These are phyloP conservation scores for Syngnathus scovelli DNA, from an alignment of 2,113 vertebrate genomes.

Conservation along the genomic window DNA sequence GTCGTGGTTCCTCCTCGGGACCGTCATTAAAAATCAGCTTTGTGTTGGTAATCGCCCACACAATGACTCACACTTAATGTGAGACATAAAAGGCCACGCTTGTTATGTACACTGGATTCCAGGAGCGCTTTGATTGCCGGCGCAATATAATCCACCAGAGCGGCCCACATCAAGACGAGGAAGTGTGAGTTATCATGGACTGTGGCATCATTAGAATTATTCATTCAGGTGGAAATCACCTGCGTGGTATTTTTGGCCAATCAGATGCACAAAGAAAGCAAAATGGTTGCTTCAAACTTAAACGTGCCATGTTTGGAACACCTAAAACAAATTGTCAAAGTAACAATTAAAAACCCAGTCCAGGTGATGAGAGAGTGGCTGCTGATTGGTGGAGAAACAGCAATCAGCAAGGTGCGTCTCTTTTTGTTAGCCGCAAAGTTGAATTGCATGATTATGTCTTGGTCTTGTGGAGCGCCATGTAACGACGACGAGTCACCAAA, in stretches of 20 bases:
- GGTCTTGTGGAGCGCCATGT: too few species aligned
- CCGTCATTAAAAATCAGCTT: slow-evolving; percentile 29
- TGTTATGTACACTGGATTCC: background rate
- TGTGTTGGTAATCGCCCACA: slow-evolving; percentile 31
- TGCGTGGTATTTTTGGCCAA: too few species aligned
- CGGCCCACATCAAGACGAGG: background rate
- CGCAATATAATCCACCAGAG: background rate
- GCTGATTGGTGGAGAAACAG: too few species aligned
- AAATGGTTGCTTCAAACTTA: too few species aligned
- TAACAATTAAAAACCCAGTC: too few species aligned
- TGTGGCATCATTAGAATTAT: background rate
- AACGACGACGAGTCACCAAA: background rate
- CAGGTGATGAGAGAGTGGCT: too few species aligned
- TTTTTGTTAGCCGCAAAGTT: too few species aligned
- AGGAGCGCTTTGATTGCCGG: background rate
- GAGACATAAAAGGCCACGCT: slow-evolving; percentile 1
- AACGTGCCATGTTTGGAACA: too few species aligned
- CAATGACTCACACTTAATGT: slow-evolving; percentile 12
- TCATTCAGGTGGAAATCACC: background rate
- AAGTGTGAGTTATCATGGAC: background rate
- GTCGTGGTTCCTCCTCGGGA: slow-evolving; percentile 26
- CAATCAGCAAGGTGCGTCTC: too few species aligned
- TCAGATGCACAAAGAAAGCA: too few species aligned
- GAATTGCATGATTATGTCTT: too few species aligned
- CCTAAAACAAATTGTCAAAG: too few species aligned